phyloP scores from a whole-genome alignment of 2,113 vertebrate species.

The Chauna torquata region DNA sequence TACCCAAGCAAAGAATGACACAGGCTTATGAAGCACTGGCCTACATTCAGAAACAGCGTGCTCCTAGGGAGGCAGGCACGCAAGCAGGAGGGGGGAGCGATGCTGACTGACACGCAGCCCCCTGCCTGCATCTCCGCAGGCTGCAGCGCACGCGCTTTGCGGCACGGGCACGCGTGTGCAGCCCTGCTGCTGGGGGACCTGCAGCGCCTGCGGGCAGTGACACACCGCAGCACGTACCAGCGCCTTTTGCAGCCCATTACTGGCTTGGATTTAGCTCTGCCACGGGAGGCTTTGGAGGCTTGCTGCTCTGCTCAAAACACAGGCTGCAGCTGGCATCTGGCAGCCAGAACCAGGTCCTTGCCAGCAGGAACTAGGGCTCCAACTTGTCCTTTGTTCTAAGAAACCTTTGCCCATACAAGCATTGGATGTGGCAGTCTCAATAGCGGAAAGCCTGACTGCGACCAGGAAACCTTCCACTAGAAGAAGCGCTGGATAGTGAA shows the following conservation, averaged over 20 bases:
- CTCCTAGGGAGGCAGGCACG: not conserved
- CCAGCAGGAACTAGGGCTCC: not conserved
- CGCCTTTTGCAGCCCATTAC: not conserved
- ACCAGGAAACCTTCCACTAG: not conserved
- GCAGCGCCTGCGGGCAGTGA: fast-evolving
- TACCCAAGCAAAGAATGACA: not conserved
- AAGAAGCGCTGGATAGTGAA: fast-evolving
- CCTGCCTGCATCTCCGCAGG: not conserved
- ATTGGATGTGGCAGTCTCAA: not conserved
- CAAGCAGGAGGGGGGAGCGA: fast-evolving
- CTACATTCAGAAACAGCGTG: not conserved
- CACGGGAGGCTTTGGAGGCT: not conserved
- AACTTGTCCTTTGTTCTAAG: not conserved
- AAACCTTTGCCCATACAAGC: not conserved
- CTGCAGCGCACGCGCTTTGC: fast-evolving
- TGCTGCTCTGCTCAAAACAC: not conserved
- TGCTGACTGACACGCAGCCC: fast-evolving
- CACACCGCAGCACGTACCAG: fast-evolving
- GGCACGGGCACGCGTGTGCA: fast-evolving
- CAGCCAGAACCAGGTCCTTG: not conserved
- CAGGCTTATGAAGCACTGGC: not conserved
- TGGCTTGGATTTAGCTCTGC: fast-evolving
- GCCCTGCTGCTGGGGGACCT: fast-evolving
- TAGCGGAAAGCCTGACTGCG: not conserved
- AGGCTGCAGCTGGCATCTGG: not conserved